Evolutionary conservation across 2,888 invertebrate species (phyloP), one percentile per base, ranked within the genome.

Genomic region (Acrocyrtus sp.): DNA sequence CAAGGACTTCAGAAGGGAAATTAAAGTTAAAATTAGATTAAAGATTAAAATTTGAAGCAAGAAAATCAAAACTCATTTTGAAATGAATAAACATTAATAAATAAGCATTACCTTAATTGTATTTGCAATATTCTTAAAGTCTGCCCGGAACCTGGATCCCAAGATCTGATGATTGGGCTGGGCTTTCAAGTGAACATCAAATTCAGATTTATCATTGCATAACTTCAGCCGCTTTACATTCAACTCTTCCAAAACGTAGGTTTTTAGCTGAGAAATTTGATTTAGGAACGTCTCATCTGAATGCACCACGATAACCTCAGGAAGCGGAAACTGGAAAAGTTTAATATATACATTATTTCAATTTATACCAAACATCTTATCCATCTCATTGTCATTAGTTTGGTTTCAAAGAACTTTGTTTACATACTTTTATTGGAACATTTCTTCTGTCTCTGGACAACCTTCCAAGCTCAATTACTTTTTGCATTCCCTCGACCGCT

Each of bases 111-210:
- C 85, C 84, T 94, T 94, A 73, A 99, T 90, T 10, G 89, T 92
- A 77, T 90, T 89, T 67, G 91, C 91, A 0, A 98, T 92, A 26
- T 90, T 88, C 85, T 98, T 98, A 81, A 97, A 95, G 81, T 94
- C 93, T 2, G 91, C 91, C 85, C 97, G 97, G 45, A 98, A 86
- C 72, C 96, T 89, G 12, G 91, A 89, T 0, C 98, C 99, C 12
- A 98, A 88, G 27, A 90, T 87, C 86, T 95, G 96, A 84, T 96
- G 95, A 85, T 99, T 96, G 0, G 98, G 96, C 83, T 98, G 97
- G 0, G 97, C 98, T 82, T 92, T 88, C 58, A 99, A 84, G 3
- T 90, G 90, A 26, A 99, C 93, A 1, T 96, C 96, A 85, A 95
- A 99, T 81, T 92, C 93, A 78, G 91, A 89, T 85, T 97, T 98